phyloP scores from a whole-genome alignment of 2,888 invertebrate genomes.

The Heteropelma amictum region DNA sequence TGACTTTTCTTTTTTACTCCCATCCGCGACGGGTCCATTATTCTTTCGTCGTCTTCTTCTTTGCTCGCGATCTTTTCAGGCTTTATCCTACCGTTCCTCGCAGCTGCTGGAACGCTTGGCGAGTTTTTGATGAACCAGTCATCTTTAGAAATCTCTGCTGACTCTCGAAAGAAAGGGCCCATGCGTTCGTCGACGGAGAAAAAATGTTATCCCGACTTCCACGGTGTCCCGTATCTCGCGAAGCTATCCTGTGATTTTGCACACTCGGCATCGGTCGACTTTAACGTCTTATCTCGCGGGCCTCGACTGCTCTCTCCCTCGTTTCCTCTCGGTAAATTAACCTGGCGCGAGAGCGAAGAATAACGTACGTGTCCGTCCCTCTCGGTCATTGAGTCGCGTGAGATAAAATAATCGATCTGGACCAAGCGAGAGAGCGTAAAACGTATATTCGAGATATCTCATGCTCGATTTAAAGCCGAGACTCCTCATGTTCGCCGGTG shows the following conservation, averaged over 20 bases:
- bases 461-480: conserved; percentile 14
- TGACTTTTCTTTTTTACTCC: too few relatives aligned
- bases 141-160: too few relatives aligned
- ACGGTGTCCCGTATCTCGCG: conserved; percentile 1
- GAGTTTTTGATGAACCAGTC: too few relatives aligned
- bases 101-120: too few relatives aligned
- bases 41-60: too few relatives aligned
- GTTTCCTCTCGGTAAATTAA: conserved; percentile 49
- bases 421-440: conserved; percentile 35
- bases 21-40: too few relatives aligned
- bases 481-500: conserved; percentile 33
- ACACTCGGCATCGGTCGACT: background rate
- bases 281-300: conserved; percentile 43
- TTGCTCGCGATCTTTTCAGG: too few relatives aligned
- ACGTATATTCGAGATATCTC: conserved; percentile 20
- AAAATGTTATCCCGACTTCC: background rate
- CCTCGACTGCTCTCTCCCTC: background rate
- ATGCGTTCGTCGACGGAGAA: background rate
- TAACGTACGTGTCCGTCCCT: conserved; percentile 14
- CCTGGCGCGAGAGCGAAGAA: conserved; percentile 17
- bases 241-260: conserved; percentile 13
- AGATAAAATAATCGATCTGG: conserved; percentile 55
- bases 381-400: conserved; percentile 16
- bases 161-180: background rate
- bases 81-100: too few relatives aligned